Conservation (phyloP, 2,797 vertebrate species). For the Heliangelus exortis region DNA sequence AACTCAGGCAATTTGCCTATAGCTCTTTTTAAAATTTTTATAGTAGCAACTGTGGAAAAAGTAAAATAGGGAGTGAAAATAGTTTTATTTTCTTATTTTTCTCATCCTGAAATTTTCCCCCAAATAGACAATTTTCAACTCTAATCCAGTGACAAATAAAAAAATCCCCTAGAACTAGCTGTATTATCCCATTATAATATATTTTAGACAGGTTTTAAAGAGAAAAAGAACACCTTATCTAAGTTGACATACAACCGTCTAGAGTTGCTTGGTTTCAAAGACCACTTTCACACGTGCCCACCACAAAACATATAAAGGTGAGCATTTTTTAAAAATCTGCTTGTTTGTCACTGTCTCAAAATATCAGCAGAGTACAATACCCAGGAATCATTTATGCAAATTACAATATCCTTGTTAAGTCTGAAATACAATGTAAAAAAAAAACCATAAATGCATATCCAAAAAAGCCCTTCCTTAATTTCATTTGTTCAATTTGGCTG, state of each 20-base stretch:
- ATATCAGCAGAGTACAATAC: background rate
- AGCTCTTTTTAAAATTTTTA: background rate
- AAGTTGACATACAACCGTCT: background rate
- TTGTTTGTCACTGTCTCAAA: background rate
- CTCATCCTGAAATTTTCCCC: background rate
- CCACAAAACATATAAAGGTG: background rate
- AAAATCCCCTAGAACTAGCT: rapidly evolving
- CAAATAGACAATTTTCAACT: background rate
- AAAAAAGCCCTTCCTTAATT: background rate
- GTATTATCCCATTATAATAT: background rate
- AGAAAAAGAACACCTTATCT: background rate
- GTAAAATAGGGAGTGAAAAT: background rate
- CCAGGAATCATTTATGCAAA: background rate
- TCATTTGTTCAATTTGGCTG: background rate
- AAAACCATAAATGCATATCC: background rate
- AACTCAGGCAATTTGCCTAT: background rate
- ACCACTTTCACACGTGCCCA: background rate
- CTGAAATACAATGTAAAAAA: background rate
- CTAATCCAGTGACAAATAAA: background rate
- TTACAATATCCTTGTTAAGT: background rate
- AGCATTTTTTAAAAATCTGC: background rate
- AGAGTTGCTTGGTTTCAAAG: background rate
- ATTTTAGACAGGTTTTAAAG: background rate
- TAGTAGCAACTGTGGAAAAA: background rate
- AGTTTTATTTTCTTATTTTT: background rate